Evolutionary conservation across 2,888 invertebrate species (phyloP).

Genomic region (Galerucella calmariensis): DNA sequence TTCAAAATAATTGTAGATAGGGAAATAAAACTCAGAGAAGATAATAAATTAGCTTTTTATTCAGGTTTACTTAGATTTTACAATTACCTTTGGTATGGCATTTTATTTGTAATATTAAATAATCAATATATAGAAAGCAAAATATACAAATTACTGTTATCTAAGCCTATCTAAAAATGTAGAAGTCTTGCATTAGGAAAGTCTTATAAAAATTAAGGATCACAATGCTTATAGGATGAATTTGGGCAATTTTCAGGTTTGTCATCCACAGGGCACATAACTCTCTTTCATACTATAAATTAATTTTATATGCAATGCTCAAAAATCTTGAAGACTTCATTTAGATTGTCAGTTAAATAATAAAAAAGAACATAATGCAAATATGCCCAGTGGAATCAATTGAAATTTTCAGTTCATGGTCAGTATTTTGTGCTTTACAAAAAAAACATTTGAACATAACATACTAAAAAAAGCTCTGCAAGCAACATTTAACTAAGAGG

Average conservation of each 20-base stretch:
- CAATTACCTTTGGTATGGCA: conserved; percentile 40
- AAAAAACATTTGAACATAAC: conserved; percentile 7
- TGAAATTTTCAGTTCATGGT: background rate
- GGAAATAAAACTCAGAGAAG: conserved; percentile 2
- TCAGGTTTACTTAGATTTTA: conserved; percentile 25
- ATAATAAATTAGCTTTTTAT: conserved; percentile 45
- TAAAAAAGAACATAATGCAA: too few species aligned
- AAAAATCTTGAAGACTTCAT: too few species aligned
- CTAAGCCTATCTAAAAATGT: conserved; percentile 19
- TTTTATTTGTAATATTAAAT: conserved; percentile 20
- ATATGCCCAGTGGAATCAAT: background rate
- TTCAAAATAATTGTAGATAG: too few species aligned
- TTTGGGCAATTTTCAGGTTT: background rate
- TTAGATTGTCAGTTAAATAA: too few species aligned
- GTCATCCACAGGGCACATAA: background rate
- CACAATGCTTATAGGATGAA: conserved; percentile 10
- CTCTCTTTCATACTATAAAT: too few species aligned
- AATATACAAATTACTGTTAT: conserved; percentile 27
- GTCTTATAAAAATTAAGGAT: conserved; percentile 19
- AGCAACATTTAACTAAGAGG: conserved; percentile 30
- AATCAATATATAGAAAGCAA: conserved; percentile 20
- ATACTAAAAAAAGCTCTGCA: conserved; percentile 10
- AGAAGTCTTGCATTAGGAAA: conserved; percentile 4
- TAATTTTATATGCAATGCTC: too few species aligned
- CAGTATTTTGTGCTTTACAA: background rate